These are phyloP conservation scores for Sternotherus odoratus DNA, from an alignment of 2,797 vertebrate genomes.

Conservation along the genomic window DNA sequence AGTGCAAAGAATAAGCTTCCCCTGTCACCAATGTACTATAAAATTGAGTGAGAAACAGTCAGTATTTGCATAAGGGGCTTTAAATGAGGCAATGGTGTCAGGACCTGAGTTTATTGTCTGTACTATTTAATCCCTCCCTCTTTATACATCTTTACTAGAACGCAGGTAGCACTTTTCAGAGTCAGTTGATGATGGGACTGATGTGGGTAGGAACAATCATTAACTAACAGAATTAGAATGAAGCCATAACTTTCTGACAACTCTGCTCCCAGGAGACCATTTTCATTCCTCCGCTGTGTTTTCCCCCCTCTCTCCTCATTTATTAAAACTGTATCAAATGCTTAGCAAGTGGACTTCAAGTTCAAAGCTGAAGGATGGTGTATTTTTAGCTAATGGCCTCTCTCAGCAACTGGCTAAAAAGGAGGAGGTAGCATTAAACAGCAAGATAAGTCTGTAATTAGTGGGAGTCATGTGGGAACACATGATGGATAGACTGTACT, in stretches of 20 bases:
- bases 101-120: constrained; percentile 3
- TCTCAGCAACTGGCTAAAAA: constrained; percentile 43
- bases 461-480: constrained; percentile 33
- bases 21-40: not conserved
- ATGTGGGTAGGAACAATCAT: constrained; percentile 68
- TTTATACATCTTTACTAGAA: constrained; percentile 32
- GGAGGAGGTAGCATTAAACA: constrained; percentile 50
- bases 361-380: constrained; percentile 68
- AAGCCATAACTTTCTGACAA: constrained; percentile 65
- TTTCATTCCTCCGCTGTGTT: constrained; percentile 66
- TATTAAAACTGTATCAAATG: constrained; percentile 68
- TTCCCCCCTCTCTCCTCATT: constrained; percentile 61
- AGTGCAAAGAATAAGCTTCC: not conserved
- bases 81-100: fast-evolving
- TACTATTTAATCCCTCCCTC: constrained; percentile 27
- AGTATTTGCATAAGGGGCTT: not conserved
- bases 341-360: constrained; percentile 64
- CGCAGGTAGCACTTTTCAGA: constrained; percentile 29
- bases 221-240: constrained; percentile 66
- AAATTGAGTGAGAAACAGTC: not conserved
- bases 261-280: constrained; percentile 48
- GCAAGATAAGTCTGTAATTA: constrained; percentile 70
- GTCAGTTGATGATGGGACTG: constrained; percentile 41
- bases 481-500: not conserved
- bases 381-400: constrained; percentile 63